Evolutionary conservation across 2,113 vertebrate species (phyloP).

Genomic region (Dipodomys merriami): DNA sequence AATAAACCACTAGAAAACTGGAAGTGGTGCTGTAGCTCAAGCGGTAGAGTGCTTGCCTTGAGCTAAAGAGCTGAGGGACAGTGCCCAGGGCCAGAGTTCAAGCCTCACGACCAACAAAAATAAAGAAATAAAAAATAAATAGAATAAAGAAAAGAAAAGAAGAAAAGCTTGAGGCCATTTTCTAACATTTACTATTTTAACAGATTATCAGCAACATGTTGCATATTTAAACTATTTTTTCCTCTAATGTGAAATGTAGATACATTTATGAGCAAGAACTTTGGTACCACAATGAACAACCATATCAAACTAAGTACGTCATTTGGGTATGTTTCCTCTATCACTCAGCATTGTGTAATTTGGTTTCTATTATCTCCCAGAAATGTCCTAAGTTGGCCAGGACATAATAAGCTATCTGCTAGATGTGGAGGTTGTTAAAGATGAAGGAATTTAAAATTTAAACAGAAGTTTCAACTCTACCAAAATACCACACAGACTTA

Average conservation of each 20-base stretch:
- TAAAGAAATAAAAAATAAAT: too few species aligned
- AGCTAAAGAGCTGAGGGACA: too few species aligned
- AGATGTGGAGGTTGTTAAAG: not conserved
- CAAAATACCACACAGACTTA: slow-evolving; percentile 33
- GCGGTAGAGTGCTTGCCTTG: too few species aligned
- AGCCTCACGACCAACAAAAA: too few species aligned
- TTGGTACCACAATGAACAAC: slow-evolving; percentile 23
- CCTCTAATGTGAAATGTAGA: slow-evolving; percentile 16
- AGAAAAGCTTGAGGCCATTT: not conserved
- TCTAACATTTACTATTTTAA: slow-evolving; percentile 11
- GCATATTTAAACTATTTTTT: slow-evolving; percentile 8
- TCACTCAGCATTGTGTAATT: not conserved
- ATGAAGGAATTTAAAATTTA: slow-evolving; percentile 18
- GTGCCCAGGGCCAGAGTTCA: too few species aligned
- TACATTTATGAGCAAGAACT: slow-evolving; percentile 54
- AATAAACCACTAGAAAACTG: too few species aligned
- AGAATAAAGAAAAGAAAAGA: not conserved
- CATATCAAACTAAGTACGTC: slow-evolving; percentile 22
- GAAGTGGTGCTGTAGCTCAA: too few species aligned
- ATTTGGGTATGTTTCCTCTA: not conserved
- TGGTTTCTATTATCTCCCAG: not conserved
- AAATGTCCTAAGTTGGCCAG: slow-evolving; percentile 1
- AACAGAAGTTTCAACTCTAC: not conserved
- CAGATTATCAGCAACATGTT: slow-evolving; percentile 8
- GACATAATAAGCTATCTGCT: not conserved